Conservation (phyloP, 2,113 vertebrate genomes). For the Pantherophis guttatus region DNA sequence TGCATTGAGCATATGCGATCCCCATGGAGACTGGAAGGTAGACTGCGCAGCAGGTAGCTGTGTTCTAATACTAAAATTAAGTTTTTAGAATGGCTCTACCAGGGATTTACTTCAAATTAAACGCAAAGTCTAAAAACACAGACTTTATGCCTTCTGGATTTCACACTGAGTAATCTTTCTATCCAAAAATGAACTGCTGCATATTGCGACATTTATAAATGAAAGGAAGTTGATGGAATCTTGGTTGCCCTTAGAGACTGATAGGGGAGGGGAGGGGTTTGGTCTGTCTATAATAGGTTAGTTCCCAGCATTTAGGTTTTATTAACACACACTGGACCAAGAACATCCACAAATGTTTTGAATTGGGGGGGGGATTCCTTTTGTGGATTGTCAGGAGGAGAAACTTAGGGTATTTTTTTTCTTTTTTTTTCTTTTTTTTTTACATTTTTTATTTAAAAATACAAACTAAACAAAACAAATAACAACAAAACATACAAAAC, state of each 20-base stretch:
- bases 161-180: conserved; percentile 14
- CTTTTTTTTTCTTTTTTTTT: too few species aligned
- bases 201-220: not conserved
- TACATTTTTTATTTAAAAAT: too few species aligned
- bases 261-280: not conserved
- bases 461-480: too few species aligned
- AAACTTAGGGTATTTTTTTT: not conserved
- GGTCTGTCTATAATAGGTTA: not conserved
- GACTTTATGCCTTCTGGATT: conserved; percentile 7
- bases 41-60: not conserved
- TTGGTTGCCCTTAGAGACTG: not conserved
- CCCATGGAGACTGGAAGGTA: conserved; percentile 6
- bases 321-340: not conserved
- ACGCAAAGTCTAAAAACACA: not conserved
- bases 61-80: conserved; percentile 18
- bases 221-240: not conserved
- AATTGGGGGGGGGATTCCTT: not conserved
- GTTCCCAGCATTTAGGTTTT: not conserved
- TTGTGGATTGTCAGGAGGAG: not conserved
- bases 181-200: not conserved
- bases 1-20: not conserved
- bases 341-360: not conserved
- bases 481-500: too few species aligned
- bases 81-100: conserved; percentile 26
- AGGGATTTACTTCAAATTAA: not conserved